Evolutionary conservation across 53 echinoderm and acorn worm species (phyloP), one percentile per base, ranked within the genome.

Genomic region (Holothuria leucospilota): DNA sequence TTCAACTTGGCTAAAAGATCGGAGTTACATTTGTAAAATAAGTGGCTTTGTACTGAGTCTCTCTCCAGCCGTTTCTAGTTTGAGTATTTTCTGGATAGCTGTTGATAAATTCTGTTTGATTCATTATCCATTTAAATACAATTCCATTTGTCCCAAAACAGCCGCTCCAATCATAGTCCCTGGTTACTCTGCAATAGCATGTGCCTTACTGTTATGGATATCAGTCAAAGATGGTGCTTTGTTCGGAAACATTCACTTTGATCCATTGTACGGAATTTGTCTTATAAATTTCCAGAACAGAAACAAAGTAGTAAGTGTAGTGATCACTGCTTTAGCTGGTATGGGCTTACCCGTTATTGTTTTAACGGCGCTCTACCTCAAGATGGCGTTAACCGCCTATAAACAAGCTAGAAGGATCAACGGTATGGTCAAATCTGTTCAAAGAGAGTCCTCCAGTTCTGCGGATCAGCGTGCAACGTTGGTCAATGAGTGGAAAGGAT

Each of bases 61-160:
- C 21, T 59, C 15, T 52, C 78, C 78, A 13, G 51, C 29, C 59
- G 11, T 78, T 51, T 78, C 78, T 13, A 27, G 78, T 24, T 24
- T 78, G 2, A 52, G 78, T 52, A 16, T 78, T 4, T 52, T 59
- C 78, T 24, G 11, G 27, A 59, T 78, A 51, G 78, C 78, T 20
- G 24, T 78, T 28, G 78, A 78, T 59, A 78, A 78, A 59, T 78
- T 78, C n/a, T 24, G 51, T 24, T 6, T 51, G 9, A 78, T 78
- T 26, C 25, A 52, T 29, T 78, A 59, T 29, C 78, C 78, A 8
- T 78, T 78, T 16, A 41, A 51, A 25, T 78, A 78, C 28, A 24
- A 25, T 18, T 26, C 51, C 52, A 53, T 78, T n/a, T 56, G 25
- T 3, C 14, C 24, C 8, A 26, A 46, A 12, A 28, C 21, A 16